Conservation (phyloP, 2,888 invertebrate genomes). For the Micoletzkya japonica region DNA sequence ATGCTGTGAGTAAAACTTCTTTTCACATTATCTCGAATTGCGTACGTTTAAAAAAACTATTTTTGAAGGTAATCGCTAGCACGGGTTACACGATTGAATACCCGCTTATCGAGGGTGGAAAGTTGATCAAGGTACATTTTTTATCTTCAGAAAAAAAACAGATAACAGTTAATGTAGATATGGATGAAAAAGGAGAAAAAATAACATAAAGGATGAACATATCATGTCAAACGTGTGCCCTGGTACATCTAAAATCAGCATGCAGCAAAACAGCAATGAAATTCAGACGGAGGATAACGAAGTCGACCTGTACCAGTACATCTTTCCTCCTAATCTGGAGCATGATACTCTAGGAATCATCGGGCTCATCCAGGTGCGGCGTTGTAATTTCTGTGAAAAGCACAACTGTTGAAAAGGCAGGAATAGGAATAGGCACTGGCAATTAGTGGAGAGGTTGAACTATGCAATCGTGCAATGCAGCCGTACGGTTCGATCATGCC, state of each 20-base stretch:
- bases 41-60: background rate
- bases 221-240: no score
- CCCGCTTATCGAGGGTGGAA: constrained; percentile 61
- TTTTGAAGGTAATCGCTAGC: constrained; percentile 63
- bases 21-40: background rate
- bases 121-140: constrained; percentile 45
- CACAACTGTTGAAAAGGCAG: background rate
- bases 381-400: background rate
- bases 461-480: constrained; percentile 17
- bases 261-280: background rate
- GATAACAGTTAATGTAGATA: no score
- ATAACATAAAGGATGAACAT: no score
- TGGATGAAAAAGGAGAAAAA: no score
- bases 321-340: constrained; percentile 64
- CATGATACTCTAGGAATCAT: constrained; percentile 67
- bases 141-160: background rate
- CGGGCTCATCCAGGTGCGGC: constrained; percentile 65
- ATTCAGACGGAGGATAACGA: constrained; percentile 17
- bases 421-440: no score
- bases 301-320: constrained; percentile 65
- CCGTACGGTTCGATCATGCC: constrained; percentile 68
- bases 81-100: constrained; percentile 67
- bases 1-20: constrained; percentile 34
- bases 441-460: no score
- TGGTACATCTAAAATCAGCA: no score